These are phyloP conservation scores for Xylota sylvarum DNA, from an alignment of 2,888 invertebrate species.

Conservation along the genomic window DNA sequence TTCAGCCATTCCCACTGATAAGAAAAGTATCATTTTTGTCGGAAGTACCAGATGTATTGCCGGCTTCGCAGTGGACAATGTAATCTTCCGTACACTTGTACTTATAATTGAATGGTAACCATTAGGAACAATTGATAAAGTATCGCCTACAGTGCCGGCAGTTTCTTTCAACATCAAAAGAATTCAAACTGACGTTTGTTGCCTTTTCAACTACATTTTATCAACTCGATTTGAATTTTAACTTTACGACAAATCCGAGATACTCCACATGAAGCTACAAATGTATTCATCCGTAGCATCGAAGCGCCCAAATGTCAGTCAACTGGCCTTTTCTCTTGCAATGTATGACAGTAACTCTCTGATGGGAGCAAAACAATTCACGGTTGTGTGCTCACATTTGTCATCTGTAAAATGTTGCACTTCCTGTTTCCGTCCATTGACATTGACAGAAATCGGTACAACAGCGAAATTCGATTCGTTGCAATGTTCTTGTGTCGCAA, in stretches of 20 bases:
- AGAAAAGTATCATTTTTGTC: no score
- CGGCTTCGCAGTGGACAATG: no score
- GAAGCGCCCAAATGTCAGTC: slow-evolving; percentile 35
- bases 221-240: no score
- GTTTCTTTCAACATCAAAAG: no score
- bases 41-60: no score
- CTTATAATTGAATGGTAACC: no score
- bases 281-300: slow-evolving; percentile 44
- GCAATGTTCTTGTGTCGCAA: slow-evolving; percentile 44
- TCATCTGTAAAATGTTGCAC: slow-evolving; percentile 50
- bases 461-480: slow-evolving; percentile 34
- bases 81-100: no score
- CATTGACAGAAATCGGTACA: slow-evolving; percentile 55
- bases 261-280: not conserved
- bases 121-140: no score
- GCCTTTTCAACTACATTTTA: no score
- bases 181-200: no score
- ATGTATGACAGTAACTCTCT: not conserved
- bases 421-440: slow-evolving; percentile 71
- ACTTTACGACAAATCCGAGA: not conserved
- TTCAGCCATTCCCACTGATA: no score
- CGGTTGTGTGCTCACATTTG: slow-evolving; percentile 63
- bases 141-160: no score
- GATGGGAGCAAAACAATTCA: slow-evolving; percentile 41
- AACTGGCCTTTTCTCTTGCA: slow-evolving; percentile 16